phyloP scores from a whole-genome alignment of 2,888 invertebrate genomes.

The Cremastobaeus sp. region DNA sequence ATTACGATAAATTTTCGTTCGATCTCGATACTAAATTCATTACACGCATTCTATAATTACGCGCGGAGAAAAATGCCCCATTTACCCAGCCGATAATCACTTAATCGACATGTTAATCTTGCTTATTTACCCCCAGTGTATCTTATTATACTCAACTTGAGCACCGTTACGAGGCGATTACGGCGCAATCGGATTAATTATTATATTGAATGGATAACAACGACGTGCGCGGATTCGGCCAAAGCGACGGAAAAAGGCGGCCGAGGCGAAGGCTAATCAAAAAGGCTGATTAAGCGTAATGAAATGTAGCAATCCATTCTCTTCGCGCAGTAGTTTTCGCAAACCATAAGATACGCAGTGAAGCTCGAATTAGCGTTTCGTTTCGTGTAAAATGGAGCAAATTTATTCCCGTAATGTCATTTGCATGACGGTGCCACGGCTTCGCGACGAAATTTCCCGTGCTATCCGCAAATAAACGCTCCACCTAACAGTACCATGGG shows the following conservation, averaged over 20 bases:
- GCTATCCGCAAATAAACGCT: constrained; percentile 54
- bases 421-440: constrained; percentile 51
- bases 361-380: constrained; percentile 53
- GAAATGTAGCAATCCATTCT: constrained; percentile 41
- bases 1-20: constrained; percentile 41
- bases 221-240: too few relatives aligned
- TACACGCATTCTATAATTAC: constrained; percentile 13
- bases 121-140: not conserved
- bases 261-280: constrained; percentile 48
- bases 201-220: too few relatives aligned
- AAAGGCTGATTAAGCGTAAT: constrained; percentile 52
- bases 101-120: constrained; percentile 20
- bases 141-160: too few relatives aligned
- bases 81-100: constrained; percentile 19
- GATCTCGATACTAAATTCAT: constrained; percentile 35
- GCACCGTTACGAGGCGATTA: not conserved
- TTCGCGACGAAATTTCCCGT: constrained; percentile 50
- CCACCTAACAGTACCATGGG: constrained; percentile 32
- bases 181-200: not conserved
- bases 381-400: constrained; percentile 55
- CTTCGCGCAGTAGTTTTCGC: constrained; percentile 35
- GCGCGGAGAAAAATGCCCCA: constrained; percentile 13
- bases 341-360: constrained; percentile 50
- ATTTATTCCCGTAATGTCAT: constrained; percentile 55
- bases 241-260: too few relatives aligned